Evolutionary conservation across 2,888 invertebrate genomes (phyloP), one percentile per base, ranked within the genome.

Genomic region (Nemapogon koenigi): DNA sequence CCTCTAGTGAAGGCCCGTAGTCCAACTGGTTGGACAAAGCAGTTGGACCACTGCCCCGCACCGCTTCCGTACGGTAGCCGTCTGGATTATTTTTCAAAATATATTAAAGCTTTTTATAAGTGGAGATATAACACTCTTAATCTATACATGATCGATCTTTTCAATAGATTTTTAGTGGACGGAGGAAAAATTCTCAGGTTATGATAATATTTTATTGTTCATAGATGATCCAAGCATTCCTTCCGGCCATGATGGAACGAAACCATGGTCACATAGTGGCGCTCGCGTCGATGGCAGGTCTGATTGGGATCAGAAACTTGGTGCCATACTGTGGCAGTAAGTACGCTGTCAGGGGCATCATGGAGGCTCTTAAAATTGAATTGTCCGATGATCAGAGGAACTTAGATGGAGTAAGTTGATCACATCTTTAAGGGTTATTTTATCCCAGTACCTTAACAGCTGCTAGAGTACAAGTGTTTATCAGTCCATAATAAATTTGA

Each of bases 271-370:
- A 91, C 51, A 81, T 92, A 25, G 87, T 91, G 1, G 82, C 86
- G 1, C 65, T 84, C 50, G 89, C 90, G 0, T 91, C 91, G 0
- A 84, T 89, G 66, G 89, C 90, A 1, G 91, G 91, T 1, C 53
- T 89, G 18, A 56, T 87, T 47, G 91, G 90, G 0, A 52, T 87
- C 1, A 61, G 83, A 2, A 89, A 91, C 64, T 58, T 91, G 43
- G 89, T 89, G 4, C 90, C 91, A 0, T 92, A 92, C 62, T 88
- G 89, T 57, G 88, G 87, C 4, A 83, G 87, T n/a, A 92, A 92
- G 59, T 90, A 83, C 52, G 92, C 91, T 0, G 90, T 90, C 1
- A 75, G 87, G 43, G 92, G 95, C 11, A 72, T 94, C 47, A 92
- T 93, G 88, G 91, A 94, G 53, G 83, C 90, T 0, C 53, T 95